Conservation (phyloP, 1,140 invertebrate genomes). For the Aphelinus atriplicis region DNA sequence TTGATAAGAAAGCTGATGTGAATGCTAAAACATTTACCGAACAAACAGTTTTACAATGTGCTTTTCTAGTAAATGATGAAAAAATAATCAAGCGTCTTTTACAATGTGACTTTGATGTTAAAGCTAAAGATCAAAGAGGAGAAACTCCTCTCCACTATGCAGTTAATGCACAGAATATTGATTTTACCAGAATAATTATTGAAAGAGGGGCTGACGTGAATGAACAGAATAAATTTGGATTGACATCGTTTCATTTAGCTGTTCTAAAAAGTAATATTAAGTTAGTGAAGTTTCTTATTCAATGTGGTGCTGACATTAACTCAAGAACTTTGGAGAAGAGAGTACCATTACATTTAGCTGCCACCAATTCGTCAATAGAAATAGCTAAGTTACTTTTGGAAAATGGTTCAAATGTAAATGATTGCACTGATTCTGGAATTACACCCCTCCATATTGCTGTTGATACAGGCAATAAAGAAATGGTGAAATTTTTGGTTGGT, state of each 20-base stretch:
- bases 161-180: neutral
- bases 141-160: conserved; percentile 18
- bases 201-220: neutral
- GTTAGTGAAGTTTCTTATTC: neutral
- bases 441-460: conserved; percentile 19
- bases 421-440: neutral
- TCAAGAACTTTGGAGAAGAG: neutral
- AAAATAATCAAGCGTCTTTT: neutral
- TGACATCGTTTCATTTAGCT: conserved; percentile 7
- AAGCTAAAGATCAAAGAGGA: neutral
- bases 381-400: conserved; percentile 6
- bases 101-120: neutral
- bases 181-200: neutral
- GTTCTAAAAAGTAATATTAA: neutral
- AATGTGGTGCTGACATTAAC: conserved; percentile 6
- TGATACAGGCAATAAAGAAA: neutral
- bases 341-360: conserved; percentile 2
- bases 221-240: conserved; percentile 1
- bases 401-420: conserved; percentile 18
- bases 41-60: neutral
- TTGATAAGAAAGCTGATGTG: conserved; percentile 3
- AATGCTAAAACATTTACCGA: neutral
- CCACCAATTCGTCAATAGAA: neutral
- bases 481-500: neutral
- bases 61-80: conserved; percentile 4